Conservation (phyloP, 92 coral and sea anemone genomes). For the Epizoanthus rinbou region DNA sequence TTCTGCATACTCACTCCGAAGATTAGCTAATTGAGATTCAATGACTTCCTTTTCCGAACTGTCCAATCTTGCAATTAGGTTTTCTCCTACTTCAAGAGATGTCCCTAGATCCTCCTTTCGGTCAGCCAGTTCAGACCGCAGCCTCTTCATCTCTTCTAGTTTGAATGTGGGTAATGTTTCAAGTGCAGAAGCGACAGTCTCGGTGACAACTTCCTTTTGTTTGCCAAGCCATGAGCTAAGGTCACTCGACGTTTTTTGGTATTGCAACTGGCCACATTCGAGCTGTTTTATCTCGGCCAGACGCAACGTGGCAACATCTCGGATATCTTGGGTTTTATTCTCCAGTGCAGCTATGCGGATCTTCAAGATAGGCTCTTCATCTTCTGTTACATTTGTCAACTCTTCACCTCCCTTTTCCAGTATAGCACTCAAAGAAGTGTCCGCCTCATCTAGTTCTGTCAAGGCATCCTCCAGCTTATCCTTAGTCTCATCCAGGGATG, state of each 20-base stretch:
- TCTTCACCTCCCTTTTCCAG: conserved; percentile 41
- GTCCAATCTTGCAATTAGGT: conserved; percentile 43
- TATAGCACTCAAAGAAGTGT: conserved; percentile 34
- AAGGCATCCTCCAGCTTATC: conserved; percentile 33
- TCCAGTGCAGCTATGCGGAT: conserved; percentile 41
- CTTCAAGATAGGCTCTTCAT: conserved; percentile 41
- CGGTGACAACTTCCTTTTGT: conserved; percentile 11
- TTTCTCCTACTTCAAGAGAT: conserved; percentile 46
- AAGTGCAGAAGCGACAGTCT: conserved; percentile 14
- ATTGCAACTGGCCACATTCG: conserved; percentile 3
- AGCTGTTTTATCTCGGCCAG: conserved; percentile 38
- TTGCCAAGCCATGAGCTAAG: conserved; percentile 25
- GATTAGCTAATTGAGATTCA: conserved; percentile 22
- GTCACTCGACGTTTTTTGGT: not conserved
- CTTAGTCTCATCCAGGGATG: conserved; percentile 39
- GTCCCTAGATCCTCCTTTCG: conserved; percentile 41
- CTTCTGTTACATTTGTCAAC: conserved; percentile 19
- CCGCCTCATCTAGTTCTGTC: conserved; percentile 34
- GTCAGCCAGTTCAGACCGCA: conserved; percentile 21
- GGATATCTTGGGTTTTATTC: conserved; percentile 25
- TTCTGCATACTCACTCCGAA: conserved; percentile 41
- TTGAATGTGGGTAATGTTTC: conserved; percentile 23
- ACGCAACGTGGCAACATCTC: conserved; percentile 29
- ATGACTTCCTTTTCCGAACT: conserved; percentile 49
- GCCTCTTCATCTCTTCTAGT: conserved; percentile 2